Evolutionary conservation across 37 sponge, comb jelly and placozoan species (phyloP), one percentile per base, ranked within the genome.

Genomic region (Haliclona indistincta): DNA sequence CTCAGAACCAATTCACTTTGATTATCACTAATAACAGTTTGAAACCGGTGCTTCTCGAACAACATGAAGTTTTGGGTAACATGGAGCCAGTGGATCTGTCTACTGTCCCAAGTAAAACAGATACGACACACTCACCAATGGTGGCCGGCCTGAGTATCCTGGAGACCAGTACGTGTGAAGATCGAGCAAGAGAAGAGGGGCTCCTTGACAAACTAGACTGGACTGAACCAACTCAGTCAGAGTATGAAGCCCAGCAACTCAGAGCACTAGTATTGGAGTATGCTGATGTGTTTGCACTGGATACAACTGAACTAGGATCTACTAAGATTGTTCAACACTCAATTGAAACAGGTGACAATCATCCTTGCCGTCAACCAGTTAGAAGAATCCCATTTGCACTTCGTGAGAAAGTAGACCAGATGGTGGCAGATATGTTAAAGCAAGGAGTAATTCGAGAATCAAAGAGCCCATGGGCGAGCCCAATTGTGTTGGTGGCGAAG

Each of bases 401-500:
- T 25, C 56, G 75, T 19, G 43, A 13, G 28, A 38, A 73, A 35
- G 68, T 85, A n/a, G 47, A 29, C 0, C 29, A 65, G 32, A 17
- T 67, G 49, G 26, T 78, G 3, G 34, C 74, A 7, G 74, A 87
- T 30, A 71, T 88, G 74, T 41, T 88, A n/a, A 64, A 82, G 33
- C 30, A 64, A 23, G 64, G 55, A 3, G 49, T 88, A 0, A 88
- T 82, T 20, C 36, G 56, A 17, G 83, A 67, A 0, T 81, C 82
- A 1, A 51, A 32, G 15, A 76, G 78, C 53, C 77, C 83, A 7
- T 88, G 83, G 78, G 73, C 83, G 15, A 60, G 76, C 43, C 81
- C 82, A 0, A 44, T 88, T 29, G 74, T 82, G 8, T 33, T 82
- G 40, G 83, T 82, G 0, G 63, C 53, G 30, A 88, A 88, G 64